These are phyloP conservation scores for Mormyrops attenuatus DNA, from an alignment of 2,797 vertebrate species.

Conservation along the genomic window DNA sequence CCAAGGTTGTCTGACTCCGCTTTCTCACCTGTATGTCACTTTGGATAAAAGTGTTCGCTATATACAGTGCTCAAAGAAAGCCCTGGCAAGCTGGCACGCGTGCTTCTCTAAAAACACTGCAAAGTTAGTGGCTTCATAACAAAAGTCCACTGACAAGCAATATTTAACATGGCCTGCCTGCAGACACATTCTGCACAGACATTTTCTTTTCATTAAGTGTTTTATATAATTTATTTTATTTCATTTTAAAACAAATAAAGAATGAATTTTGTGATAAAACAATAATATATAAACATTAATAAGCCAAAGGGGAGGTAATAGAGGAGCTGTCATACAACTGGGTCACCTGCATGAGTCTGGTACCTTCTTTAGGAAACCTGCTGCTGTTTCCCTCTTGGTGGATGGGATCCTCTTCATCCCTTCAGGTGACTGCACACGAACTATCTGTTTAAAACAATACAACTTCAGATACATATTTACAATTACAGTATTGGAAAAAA, in stretches of 20 bases:
- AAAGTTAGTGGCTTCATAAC: neutral
- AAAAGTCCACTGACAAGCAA: neutral
- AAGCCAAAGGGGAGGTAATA: neutral
- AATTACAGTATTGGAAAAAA: neutral
- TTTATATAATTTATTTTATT: neutral
- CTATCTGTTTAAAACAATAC: slow-evolving; percentile 58
- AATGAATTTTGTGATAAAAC: neutral
- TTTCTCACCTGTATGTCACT: neutral
- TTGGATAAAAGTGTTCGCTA: neutral
- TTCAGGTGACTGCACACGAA: slow-evolving; percentile 92
- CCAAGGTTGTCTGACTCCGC: too few species aligned
- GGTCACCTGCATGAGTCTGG: neutral
- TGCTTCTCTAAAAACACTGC: neutral
- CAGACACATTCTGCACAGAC: neutral
- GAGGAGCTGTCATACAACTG: neutral
- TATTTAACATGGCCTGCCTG: neutral
- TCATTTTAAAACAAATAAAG: neutral
- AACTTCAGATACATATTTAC: neutral
- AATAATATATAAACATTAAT: neutral
- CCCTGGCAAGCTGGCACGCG: neutral
- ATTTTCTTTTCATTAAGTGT: neutral
- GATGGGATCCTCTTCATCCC: slow-evolving; percentile 88
- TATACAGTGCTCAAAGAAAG: neutral
- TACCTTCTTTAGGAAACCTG: slow-evolving; percentile 91
- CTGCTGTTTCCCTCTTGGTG: slow-evolving; percentile 82